Evolutionary conservation across 2,113 vertebrate species (phyloP).

Genomic region (Gadus chalcogrammus): DNA sequence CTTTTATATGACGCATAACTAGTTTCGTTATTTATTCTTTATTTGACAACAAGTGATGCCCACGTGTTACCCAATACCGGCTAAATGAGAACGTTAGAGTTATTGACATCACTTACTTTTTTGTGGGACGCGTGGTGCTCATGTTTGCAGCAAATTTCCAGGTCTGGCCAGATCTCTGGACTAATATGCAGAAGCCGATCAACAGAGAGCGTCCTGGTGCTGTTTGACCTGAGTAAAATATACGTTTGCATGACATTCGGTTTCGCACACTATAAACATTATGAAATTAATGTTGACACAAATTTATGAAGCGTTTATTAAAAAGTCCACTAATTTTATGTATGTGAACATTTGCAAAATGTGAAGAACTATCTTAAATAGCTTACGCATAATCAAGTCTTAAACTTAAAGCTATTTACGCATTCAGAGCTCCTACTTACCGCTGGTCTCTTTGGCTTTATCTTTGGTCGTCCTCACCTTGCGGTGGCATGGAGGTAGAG

Average conservation of each 20-base stretch:
- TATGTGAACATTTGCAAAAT: no score
- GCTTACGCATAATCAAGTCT: no score
- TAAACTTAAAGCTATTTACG: no score
- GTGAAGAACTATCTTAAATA: no score
- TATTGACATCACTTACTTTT: slow-evolving; percentile 61
- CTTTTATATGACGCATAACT: background rate
- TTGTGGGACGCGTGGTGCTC: slow-evolving; percentile 57
- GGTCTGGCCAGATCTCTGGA: no score
- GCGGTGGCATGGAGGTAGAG: slow-evolving; percentile 37
- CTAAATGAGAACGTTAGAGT: background rate
- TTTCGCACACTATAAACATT: background rate
- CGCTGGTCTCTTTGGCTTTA: background rate
- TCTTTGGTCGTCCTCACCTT: slow-evolving; percentile 22
- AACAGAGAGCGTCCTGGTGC: slow-evolving; percentile 7
- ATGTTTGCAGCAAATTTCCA: background rate
- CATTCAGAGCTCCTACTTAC: slow-evolving; percentile 24
- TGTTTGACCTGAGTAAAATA: slow-evolving; percentile 29
- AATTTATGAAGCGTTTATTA: no score
- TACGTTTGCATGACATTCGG: slow-evolving; percentile 7
- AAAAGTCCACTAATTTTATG: no score
- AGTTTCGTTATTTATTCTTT: background rate
- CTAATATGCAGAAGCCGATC: no score
- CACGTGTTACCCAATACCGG: no score
- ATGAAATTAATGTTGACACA: no score
- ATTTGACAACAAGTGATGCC: no score